Base-by-base conservation (phyloP, 2,113 vertebrate genomes). In the Solea solea region DNA sequence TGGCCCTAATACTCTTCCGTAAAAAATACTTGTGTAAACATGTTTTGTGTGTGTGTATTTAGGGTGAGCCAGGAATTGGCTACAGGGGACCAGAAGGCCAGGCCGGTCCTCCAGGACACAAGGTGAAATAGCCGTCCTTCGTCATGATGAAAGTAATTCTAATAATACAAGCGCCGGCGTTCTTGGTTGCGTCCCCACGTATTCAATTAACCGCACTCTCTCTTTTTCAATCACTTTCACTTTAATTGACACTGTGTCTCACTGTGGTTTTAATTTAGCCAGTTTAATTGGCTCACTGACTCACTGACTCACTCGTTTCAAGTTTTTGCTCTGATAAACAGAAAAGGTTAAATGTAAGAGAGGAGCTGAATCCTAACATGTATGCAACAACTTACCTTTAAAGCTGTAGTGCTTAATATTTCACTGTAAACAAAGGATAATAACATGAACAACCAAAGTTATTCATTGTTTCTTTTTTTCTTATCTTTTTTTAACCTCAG, bases 41-140 rank as follows among this genome's bases (percentile, higher is more conserved):
- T 13, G 11, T 14, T n/a, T 74, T 73, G 27, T 83, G 21, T 55
- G 58, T 68, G 51, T 67, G 46, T 74, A 78, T 78, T 53, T 15
- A 95, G 96, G 96, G 96, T 49, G 96, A 97, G 49, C 95, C 96
- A 14, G 96, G 96, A 48, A 91, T 89, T 42, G 96, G 96, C 8
- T 91, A 95, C 84, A 92, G 96, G 79, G 96, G 96, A 10, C 95
- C 96, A 0, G 16, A 84, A 42, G 96, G 96, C 51, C 96, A 96
- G 50, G 94, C 95, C 28, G 96, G 96, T 45, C 82, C 94, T 64
- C 95, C 96, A 6, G 96, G 96, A 53, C 88, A 90, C 10, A 97
- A 96, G 94, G 96, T 96, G 27, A 79, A 42, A 53, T 57, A 48
- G 70, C 27, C 16, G 3, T 12, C 7, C 10, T 44, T 55, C 13